Base-by-base conservation (phyloP, 2,888 invertebrate genomes). In the Mythimna ferrago region DNA sequence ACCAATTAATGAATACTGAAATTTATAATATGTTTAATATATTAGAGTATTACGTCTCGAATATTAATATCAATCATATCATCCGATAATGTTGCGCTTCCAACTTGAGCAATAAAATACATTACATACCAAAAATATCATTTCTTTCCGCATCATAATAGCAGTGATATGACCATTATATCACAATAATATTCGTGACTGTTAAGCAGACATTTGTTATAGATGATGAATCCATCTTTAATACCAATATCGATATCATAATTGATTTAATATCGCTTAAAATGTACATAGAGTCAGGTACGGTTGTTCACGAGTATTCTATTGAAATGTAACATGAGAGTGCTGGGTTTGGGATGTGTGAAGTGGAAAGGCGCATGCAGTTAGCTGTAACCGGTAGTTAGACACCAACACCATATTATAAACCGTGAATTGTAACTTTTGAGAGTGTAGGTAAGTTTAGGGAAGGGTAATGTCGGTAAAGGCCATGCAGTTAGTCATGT, bases 51-150 rank as follows among this genome's bases (percentile, higher is more conserved):
- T 90, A 87, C 74, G 83, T 89, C 85, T 87, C 89, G 88, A 90
- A 89, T 90, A 89, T 88, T 88, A 89, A 89, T 87, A 90, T 89
- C 88, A 89, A 87, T 90, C 90, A 90, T 89, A 90, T 91, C 90
- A 87, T 83, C 81, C 83, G 86, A 89, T 84, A 89, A 92, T 89
- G 89, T 92, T 92, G 91, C 90, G 90, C 88, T 88, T 86, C 87
- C 88, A 88, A 89, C 90, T 95, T 96, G 96, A 96, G 96, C 96
- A 95, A 95, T 86, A 81, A 82, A 85, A 80, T 94, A 93, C 93
- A 89, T 92, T 90, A 90, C 91, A 90, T 94, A 95, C 95, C 93
- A 95, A 96, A 94, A 95, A 95, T 94, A 94, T 94, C 88, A 86
- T 88, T 92, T 92, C 89, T 93, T 87, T 92, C 87, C 87, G 88